Evolutionary conservation across 1,140 invertebrate species (phyloP).

Genomic region (Melitaea cinxia): DNA sequence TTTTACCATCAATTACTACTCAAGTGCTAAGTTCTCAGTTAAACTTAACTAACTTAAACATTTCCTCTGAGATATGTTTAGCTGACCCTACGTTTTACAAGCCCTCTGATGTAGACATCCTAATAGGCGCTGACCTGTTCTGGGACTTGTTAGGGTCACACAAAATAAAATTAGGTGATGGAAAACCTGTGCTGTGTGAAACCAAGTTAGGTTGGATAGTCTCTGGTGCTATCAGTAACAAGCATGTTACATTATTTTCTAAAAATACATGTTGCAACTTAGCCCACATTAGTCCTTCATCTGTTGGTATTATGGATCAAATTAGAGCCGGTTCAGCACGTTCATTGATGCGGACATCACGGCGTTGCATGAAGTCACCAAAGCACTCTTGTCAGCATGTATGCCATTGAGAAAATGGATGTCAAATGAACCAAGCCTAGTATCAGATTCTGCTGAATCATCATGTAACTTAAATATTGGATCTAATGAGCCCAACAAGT

Average conservation of each 20-base stretch:
- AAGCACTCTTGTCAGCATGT: background rate
- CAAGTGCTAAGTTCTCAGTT: constrained; percentile 27
- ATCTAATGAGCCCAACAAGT: constrained; percentile 25
- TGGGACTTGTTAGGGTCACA: constrained; percentile 39
- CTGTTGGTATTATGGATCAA: too few relatives aligned
- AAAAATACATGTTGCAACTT: too few relatives aligned
- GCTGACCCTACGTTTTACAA: constrained; percentile 53
- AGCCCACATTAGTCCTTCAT: too few relatives aligned
- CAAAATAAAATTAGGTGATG: constrained; percentile 37
- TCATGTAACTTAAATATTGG: constrained; percentile 37
- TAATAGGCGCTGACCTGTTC: constrained; percentile 43
- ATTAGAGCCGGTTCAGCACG: too few relatives aligned
- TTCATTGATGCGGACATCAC: too few relatives aligned
- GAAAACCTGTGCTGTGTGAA: constrained; percentile 35
- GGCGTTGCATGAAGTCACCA: background rate
- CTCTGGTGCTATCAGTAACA: constrained; percentile 28
- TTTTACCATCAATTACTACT: constrained; percentile 36
- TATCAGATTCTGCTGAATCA: constrained; percentile 12
- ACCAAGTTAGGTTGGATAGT: constrained; percentile 44
- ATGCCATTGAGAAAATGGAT: background rate
- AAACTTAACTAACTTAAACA: constrained; percentile 33
- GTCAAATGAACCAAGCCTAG: constrained; percentile 31
- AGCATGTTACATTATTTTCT: too few relatives aligned
- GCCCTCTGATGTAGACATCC: constrained; percentile 34
- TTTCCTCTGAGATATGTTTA: constrained; percentile 35